Evolutionary conservation across 2,888 invertebrate species (phyloP), one percentile per base, ranked within the genome.

Genomic region (Gandaritis pyraliata): DNA sequence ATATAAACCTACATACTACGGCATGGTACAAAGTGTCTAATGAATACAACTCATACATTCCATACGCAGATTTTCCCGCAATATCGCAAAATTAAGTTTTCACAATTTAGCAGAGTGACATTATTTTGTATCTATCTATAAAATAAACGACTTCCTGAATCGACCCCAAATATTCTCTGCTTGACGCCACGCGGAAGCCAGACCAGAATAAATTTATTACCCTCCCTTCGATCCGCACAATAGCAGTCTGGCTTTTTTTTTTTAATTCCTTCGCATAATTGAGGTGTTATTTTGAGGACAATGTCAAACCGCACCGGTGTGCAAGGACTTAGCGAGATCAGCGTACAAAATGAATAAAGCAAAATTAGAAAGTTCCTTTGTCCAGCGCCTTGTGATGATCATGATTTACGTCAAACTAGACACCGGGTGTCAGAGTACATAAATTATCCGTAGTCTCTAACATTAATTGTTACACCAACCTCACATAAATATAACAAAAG

Each of bases 271-370:
- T 75, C 74, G 75, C 80, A 85, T 87, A 88, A 87, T 87, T 87
- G 85, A 86, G 85, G 86, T 86, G 86, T 87, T 84, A 87, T 85
- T 84, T 83, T 75, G 80, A 84, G 78, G 79, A 85, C 83, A 81
- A 82, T 84, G 76, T 76, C 73, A 75, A 71, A 81, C 72, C 78
- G 72, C 73, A 78, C 80, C 81, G 79, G 74, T 81, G 74, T 81
- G 79, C 79, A 78, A 39, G 49, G 69, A 65, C 72, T 75, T 77
- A 66, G 77, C 73, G 70, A 71, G 73, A 68, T 74, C 67, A 72
- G 70, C 70, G 75, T 72, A 85, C 81, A 85, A 85, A 76, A 76
- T 75, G 70, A 75, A 79, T 77, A 77, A 78, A 77, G 77, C 73
- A 80, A 79, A 78, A 81, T 82, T 83, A 83, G 86, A 87, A 87